Base-by-base conservation (phyloP, 2,888 invertebrate genomes). In the Phania funesta region DNA sequence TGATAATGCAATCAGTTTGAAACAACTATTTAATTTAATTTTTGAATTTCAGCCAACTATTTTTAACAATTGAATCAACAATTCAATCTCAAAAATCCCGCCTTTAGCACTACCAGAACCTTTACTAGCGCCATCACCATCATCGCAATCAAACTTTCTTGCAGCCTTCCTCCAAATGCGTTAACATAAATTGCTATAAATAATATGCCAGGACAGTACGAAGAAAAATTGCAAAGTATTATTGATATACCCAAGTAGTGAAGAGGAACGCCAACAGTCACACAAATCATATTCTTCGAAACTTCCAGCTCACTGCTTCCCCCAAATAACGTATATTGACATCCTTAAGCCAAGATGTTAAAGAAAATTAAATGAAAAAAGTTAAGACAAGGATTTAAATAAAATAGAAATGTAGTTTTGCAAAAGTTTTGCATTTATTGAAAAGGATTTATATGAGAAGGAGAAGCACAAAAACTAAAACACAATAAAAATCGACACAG, bases 111-210 rank as follows among this genome's bases (percentile, higher is more conserved):
- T 18, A 56, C 46, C 38, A 41, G 0, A 13, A 9, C 41, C 18
- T 18, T 7, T 35, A 50, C 9, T 7, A 18, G 24, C 24, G 24
- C 20, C 52, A n/a, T 60, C 62, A 46, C 35, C 18, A 32, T 50
- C 60, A 68, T 54, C 24, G n/a, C n/a, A 56, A 48, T 46, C 44
- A 46, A 54, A 41, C 26, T 60, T 13, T 48, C 44, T 68, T 29
- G 29, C 24, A 35, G 20, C 7, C 41, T 35, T 13, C 20, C 9
- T 24, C 5, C 18, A 60, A 81, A 58, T 75, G 71, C 76, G 76
- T 81, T 81, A 76, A 71, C 80, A 76, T 81, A 81, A 76, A 81
- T 76, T 81, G 60, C 35, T 76, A 81, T 81, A 65, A 52, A 35
- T 52, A 75, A 50, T 20, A 6, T 26, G 11, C 46, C 22, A 54